phyloP scores from a whole-genome alignment of 1,140 invertebrate species.

The Meloidogyne floridensis region DNA sequence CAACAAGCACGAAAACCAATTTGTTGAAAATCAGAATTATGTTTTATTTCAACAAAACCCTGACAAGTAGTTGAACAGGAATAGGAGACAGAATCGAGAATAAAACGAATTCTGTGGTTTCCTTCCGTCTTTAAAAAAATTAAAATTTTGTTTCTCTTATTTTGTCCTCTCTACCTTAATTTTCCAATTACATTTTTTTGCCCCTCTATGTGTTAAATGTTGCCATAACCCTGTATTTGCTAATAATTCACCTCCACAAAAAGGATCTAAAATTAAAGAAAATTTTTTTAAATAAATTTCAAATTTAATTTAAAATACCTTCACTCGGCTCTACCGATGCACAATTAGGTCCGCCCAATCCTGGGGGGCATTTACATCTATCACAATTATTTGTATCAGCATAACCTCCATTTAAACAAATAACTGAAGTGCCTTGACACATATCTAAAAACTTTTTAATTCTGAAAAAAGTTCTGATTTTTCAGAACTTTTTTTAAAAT shows the following conservation, averaged over 20 bases:
- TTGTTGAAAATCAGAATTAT: slow-evolving; percentile 65
- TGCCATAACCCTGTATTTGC: slow-evolving; percentile 55
- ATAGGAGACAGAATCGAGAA: slow-evolving; percentile 57
- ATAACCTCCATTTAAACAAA: slow-evolving; percentile 60
- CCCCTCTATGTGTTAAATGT: slow-evolving; percentile 56
- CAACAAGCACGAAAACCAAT: slow-evolving; percentile 64
- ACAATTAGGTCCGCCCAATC: slow-evolving; percentile 49
- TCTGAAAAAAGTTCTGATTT: background rate
- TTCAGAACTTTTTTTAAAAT: background rate
- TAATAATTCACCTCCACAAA: slow-evolving; percentile 60
- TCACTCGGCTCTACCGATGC: slow-evolving; percentile 30
- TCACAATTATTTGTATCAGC: slow-evolving; percentile 66
- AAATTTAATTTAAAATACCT: background rate
- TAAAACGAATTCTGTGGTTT: slow-evolving; percentile 56
- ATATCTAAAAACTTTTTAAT: slow-evolving; percentile 47
- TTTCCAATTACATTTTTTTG: slow-evolving; percentile 52
- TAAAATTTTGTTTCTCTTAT: background rate
- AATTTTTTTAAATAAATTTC: background rate
- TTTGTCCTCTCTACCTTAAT: no score
- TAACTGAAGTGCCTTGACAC: slow-evolving; percentile 43
- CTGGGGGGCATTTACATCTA: slow-evolving; percentile 52
- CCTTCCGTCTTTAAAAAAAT: slow-evolving; percentile 35
- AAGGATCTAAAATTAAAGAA: slow-evolving; percentile 16
- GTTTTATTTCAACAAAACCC: slow-evolving; percentile 62
- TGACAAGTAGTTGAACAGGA: slow-evolving; percentile 61